Conservation (phyloP, 2,888 invertebrate genomes). For the Sphaerophoria rueppellii region DNA sequence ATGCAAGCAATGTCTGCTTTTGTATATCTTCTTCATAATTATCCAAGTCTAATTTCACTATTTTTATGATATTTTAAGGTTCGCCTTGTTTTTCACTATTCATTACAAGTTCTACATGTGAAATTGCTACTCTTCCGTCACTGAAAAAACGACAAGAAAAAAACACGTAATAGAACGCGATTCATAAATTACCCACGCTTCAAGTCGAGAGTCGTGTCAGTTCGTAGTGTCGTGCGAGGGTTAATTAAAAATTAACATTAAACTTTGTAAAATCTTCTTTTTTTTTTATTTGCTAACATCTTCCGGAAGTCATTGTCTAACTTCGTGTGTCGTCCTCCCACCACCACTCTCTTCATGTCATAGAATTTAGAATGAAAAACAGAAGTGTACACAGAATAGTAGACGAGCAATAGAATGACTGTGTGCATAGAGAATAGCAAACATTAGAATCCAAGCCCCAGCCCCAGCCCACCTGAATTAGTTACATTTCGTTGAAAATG, state of each 20-base stretch:
- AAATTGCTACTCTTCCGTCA: neutral
- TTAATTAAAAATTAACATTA: conserved; percentile 66
- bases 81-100: conserved; percentile 23
- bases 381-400: neutral
- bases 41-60: conserved; percentile 24
- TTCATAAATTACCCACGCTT: conserved; percentile 50
- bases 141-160: no score
- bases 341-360: no score
- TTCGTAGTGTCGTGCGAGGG: conserved; percentile 19
- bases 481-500: conserved; percentile 56
- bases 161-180: conserved; percentile 11
- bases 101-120: conserved; percentile 21
- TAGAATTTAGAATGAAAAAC: neutral
- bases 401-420: neutral
- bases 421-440: conserved; percentile 6
- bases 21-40: conserved; percentile 3
- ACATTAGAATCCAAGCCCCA: conserved; percentile 29
- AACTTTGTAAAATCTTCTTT: conserved; percentile 52
- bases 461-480: conserved; percentile 32
- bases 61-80: conserved; percentile 11
- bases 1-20: conserved; percentile 18
- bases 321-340: neutral
- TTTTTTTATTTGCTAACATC: conserved; percentile 25
- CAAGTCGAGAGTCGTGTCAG: neutral
- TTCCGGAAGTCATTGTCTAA: conserved; percentile 47